Evolutionary conservation across 2,797 vertebrate genomes (phyloP), one percentile per base, ranked within the genome.

Genomic region (Ispidina lecontei): DNA sequence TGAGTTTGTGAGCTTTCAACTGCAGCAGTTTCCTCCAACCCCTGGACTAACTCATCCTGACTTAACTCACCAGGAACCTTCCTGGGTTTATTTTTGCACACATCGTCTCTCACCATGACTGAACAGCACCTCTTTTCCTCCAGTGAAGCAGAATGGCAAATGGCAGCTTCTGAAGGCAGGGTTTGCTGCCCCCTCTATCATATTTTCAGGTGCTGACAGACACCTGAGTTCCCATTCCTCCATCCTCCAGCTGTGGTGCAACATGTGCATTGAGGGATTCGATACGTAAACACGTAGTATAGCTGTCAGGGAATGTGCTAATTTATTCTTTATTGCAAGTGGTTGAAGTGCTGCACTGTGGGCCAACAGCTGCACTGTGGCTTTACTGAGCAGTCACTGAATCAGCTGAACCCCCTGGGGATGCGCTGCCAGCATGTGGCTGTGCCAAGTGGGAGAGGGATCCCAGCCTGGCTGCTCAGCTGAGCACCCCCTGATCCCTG

Each of bases 351-450:
- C 62, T 55, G 54, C 23, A 8, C 64, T 43, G 87, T 65, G 52
- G 89, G 64, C 89, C 58, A 77, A 31, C 82, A 94, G 87, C 85
- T 87, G 93, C 72, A 71, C 39, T 25, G 49, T 33, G 84, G 12
- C 69, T 85, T 73, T 37, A 46, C 65, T 21, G 28, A 64, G 81
- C 65, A 83, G 69, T 7, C 62, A 60, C 72, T 49, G 84, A 82
- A 77, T 29, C 78, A 74, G 78, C 81, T 43, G 37, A 68, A 19
- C n/a, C 62, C 84, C 43, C 75, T 44, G 6, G 39, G 65, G 82
- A 69, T 17, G 25, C 1, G 1, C 55, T 78, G 63, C 62, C 84
- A 71, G 92, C 44, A 1, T 5, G 55, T 64, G 86, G 31, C 76
- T 62, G 58, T 44, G 89, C 87, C 69, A 47, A 33, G 29, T 7